phyloP scores from a whole-genome alignment of 2,113 vertebrate species.

The Calonectris borealis region DNA sequence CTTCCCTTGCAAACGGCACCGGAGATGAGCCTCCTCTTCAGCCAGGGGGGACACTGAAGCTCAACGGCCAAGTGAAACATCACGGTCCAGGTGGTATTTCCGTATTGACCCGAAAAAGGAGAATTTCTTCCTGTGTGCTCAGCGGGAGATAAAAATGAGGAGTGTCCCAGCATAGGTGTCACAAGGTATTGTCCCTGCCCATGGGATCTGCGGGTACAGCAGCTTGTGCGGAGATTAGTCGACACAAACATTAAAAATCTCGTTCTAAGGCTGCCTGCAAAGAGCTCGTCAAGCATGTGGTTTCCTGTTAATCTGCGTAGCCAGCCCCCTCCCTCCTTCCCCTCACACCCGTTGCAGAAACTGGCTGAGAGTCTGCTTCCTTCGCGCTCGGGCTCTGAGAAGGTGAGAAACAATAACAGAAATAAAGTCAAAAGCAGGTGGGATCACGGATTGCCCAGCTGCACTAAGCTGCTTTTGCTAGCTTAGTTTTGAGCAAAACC shows the following conservation, averaged over 20 bases:
- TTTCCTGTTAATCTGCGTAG: not conserved
- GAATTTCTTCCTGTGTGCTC: not conserved
- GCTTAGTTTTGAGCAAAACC: constrained; percentile 31
- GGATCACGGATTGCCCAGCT: not conserved
- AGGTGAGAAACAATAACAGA: not conserved
- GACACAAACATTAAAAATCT: fast-evolving
- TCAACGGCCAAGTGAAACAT: fast-evolving
- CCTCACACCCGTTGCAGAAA: fast-evolving
- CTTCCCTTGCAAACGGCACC: not conserved
- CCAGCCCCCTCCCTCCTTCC: not conserved
- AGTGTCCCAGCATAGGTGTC: not conserved
- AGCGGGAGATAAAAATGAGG: not conserved
- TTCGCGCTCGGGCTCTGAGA: not conserved
- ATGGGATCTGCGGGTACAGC: not conserved
- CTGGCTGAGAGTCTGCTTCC: not conserved
- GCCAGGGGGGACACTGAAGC: not conserved
- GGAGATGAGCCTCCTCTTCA: not conserved
- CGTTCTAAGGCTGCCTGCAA: not conserved
- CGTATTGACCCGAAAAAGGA: not conserved
- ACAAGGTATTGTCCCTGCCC: not conserved
- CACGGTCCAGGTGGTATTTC: not conserved
- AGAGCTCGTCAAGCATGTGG: not conserved
- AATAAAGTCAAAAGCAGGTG: not conserved
- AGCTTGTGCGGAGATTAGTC: not conserved
- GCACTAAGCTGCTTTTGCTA: not conserved